Percentiles rank a stretch among this genome's conserved stretches.
These are phyloP conservation scores for Oasisia sp. DNA, from an alignment of 2,888 invertebrate species.

Conservation along the genomic window DNA sequence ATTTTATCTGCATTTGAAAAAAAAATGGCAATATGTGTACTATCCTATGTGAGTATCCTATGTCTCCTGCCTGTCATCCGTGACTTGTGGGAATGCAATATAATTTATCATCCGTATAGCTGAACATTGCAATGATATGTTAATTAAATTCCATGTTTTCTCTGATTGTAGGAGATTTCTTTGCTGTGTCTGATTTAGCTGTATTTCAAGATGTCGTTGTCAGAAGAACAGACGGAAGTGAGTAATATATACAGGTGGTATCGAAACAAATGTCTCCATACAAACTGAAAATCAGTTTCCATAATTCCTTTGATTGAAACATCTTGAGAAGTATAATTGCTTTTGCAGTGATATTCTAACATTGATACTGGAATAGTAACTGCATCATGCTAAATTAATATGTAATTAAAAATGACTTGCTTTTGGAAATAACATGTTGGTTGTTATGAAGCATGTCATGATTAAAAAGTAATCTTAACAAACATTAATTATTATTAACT, in stretches of 20 bases:
- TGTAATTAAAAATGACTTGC: too few relatives aligned
- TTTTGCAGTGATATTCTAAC: too few relatives aligned
- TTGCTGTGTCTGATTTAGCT: neutral
- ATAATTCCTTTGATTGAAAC: neutral
- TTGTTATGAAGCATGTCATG: too few relatives aligned
- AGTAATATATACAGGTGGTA: neutral
- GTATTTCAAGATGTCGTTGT: neutral
- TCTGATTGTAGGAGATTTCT: constrained; percentile 4
- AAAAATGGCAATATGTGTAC: neutral
- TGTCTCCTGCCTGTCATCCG: neutral
- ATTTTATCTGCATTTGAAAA: neutral
- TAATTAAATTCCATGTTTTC: neutral
- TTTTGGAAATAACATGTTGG: too few relatives aligned
- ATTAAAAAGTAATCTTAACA: neutral
- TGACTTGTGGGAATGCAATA: neutral
- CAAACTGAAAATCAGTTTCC: neutral
- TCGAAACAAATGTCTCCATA: neutral
- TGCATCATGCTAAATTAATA: too few relatives aligned
- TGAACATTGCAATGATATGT: neutral
- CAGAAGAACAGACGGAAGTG: constrained; percentile 7
- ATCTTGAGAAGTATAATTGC: too few relatives aligned
- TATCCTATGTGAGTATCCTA: neutral
- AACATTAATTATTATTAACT: neutral
- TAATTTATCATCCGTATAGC: too few relatives aligned
- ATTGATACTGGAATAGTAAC: too few relatives aligned